These are phyloP conservation scores for Sebastes fasciatus DNA, from an alignment of 2,113 vertebrate genomes.

Conservation along the genomic window DNA sequence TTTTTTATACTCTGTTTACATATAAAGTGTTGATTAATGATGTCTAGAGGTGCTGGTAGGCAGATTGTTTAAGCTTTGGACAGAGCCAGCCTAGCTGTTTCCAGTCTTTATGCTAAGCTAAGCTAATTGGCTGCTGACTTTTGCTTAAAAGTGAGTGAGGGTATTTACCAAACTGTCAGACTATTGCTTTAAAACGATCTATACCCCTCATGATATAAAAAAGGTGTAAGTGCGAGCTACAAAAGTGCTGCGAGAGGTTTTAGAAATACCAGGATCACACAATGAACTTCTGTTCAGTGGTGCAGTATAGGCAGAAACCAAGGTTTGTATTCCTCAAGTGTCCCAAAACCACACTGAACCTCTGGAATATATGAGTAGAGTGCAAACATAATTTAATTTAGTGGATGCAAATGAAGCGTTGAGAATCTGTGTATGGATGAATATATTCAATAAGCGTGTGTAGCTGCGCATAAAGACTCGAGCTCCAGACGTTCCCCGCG, in stretches of 20 bases:
- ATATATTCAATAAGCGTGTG: conserved; percentile 7
- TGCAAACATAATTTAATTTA: conserved; percentile 56
- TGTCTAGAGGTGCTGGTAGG: neutral
- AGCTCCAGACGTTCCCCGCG: conserved; percentile 1
- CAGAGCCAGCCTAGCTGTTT: neutral
- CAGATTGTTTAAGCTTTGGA: neutral
- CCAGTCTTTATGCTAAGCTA: neutral
- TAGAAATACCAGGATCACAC: conserved; percentile 16
- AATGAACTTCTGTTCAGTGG: conserved; percentile 28
- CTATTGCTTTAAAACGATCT: neutral
- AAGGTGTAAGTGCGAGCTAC: neutral
- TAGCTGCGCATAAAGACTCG: neutral
- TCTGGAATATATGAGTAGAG: conserved; percentile 47
- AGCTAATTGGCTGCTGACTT: neutral
- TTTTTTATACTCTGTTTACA: neutral
- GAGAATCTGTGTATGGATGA: conserved; percentile 31
- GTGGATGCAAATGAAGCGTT: conserved; percentile 51
- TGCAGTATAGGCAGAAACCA: conserved; percentile 31
- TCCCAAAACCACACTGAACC: conserved; percentile 44
- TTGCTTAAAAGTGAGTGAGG: neutral
- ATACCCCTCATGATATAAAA: neutral
- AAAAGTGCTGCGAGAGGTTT: conserved; percentile 18
- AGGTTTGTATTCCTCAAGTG: conserved; percentile 34
- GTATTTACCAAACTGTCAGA: neutral
- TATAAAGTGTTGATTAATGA: neutral